phyloP scores from a whole-genome alignment of 2,113 vertebrate species.

The Neotoma lepida region DNA sequence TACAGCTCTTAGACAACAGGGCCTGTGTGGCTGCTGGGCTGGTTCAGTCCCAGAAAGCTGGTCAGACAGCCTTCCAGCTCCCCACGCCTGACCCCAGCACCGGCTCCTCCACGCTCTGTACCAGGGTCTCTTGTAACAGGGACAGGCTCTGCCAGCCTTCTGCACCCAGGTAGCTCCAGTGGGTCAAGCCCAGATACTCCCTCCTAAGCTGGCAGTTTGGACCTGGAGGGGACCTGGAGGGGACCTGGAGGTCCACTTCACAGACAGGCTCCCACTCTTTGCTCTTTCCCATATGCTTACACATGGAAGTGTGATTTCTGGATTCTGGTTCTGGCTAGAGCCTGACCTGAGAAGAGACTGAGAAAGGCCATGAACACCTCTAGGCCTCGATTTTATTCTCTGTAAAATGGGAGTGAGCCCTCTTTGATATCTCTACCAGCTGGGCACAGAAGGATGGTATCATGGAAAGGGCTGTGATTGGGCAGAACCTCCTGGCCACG shows the following conservation, averaged over 20 bases:
- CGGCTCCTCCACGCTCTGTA: background rate
- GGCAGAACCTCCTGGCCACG: background rate
- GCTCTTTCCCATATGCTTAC: background rate
- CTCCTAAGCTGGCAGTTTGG: background rate
- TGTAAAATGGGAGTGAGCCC: conserved; percentile 29
- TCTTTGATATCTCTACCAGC: background rate
- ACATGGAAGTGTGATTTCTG: conserved; percentile 21
- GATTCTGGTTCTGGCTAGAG: background rate
- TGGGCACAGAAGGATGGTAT: conserved; percentile 32
- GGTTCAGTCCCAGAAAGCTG: background rate
- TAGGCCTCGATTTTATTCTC: conserved; percentile 47
- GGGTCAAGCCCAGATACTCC: background rate
- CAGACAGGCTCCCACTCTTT: background rate
- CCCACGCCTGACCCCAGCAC: background rate
- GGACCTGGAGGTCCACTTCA: background rate
- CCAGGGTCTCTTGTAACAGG: background rate
- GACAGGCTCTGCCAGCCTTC: background rate
- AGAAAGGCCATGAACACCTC: background rate
- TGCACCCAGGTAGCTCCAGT: background rate
- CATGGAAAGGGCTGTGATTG: background rate
- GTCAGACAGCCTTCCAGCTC: background rate
- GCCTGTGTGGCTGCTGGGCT: background rate
- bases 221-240: background rate
- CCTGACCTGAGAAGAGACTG: background rate
- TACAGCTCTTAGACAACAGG: background rate